Conservation (phyloP, 37 sponge, comb jelly and placozoan genomes). For the Oopsacas minuta region DNA sequence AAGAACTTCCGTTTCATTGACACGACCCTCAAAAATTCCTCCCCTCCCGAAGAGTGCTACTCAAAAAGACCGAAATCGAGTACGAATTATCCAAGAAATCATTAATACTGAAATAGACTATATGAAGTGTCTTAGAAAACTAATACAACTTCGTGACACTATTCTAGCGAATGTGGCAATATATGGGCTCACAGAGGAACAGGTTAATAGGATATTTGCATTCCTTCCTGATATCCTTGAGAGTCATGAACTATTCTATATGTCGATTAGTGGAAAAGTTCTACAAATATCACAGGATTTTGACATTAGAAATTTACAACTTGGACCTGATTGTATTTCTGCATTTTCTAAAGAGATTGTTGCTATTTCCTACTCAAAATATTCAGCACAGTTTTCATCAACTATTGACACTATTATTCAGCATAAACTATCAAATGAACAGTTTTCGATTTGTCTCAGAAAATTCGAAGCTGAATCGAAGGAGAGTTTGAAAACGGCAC, state of each 20-base stretch:
- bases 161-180: not conserved
- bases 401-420: not conserved
- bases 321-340: constrained; percentile 12
- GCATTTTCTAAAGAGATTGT: not conserved
- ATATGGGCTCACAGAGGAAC: not conserved
- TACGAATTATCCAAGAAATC: not conserved
- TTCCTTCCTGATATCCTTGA: not conserved
- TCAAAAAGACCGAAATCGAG: not conserved
- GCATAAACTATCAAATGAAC: not conserved
- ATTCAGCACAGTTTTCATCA: not conserved
- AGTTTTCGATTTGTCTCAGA: not conserved
- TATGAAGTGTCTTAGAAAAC: not conserved
- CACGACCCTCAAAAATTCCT: not conserved
- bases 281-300: not conserved
- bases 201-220: not conserved
- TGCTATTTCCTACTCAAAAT: not conserved
- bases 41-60: not conserved
- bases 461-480: not conserved
- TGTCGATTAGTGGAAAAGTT: not conserved
- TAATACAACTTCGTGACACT: not conserved
- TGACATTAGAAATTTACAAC: not conserved
- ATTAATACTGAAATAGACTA: not conserved
- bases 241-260: not conserved
- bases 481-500: not conserved
- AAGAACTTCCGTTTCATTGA: not conserved